Percentiles rank a stretch among this genome's conserved stretches.
These are phyloP conservation scores for Leptobrachium ailaonicum DNA, from an alignment of 2,113 vertebrate species.

Conservation along the genomic window DNA sequence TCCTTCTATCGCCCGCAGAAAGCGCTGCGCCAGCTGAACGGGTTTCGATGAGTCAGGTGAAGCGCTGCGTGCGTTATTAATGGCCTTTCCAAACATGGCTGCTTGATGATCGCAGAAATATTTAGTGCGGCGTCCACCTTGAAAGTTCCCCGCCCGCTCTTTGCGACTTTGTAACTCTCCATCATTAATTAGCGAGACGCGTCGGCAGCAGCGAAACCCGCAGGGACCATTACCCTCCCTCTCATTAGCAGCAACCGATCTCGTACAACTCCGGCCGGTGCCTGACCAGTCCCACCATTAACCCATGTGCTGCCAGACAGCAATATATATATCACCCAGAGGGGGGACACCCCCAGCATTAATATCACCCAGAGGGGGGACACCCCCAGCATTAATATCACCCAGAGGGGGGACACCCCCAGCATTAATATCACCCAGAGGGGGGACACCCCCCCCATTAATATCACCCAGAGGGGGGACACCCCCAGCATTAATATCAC, in stretches of 20 bases:
- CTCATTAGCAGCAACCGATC: constrained; percentile 55
- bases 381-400: too few relatives aligned
- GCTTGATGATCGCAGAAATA: background rate
- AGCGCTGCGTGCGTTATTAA: constrained; percentile 8
- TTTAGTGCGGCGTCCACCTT: constrained; percentile 25
- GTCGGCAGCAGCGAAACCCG: constrained; percentile 2
- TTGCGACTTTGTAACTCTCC: constrained; percentile 31
- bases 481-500: too few relatives aligned
- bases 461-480: too few relatives aligned
- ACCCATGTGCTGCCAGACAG: background rate
- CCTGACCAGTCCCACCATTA: background rate
- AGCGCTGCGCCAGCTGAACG: constrained; percentile 13
- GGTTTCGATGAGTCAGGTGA: constrained; percentile 29
- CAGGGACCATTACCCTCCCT: constrained; percentile 57
- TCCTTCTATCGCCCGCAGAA: background rate
- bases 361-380: too few relatives aligned
- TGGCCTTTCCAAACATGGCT: constrained; percentile 24
- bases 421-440: too few relatives aligned
- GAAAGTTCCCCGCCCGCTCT: constrained; percentile 13
- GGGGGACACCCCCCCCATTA: too few relatives aligned
- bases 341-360: too few relatives aligned
- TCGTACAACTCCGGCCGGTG: too few relatives aligned
- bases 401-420: too few relatives aligned
- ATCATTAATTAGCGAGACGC: constrained; percentile 47
- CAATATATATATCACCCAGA: too few relatives aligned